Percentiles rank a stretch among this genome's conserved stretches.
Evolutionary conservation across 2,797 vertebrate species (phyloP).

Genomic region (Mus spretus): DNA sequence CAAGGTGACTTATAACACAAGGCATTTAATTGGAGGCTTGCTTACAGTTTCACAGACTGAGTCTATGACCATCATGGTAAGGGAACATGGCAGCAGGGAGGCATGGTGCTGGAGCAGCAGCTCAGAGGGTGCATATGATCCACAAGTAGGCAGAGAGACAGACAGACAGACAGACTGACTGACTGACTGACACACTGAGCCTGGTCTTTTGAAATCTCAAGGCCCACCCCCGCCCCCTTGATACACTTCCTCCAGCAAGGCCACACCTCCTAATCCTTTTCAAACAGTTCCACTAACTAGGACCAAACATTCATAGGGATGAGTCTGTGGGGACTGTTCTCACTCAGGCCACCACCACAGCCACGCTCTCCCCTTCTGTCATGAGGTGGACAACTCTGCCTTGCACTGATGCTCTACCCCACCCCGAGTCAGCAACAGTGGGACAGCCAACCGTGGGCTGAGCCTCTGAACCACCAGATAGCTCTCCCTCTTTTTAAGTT

Average conservation of each 20-base stretch:
- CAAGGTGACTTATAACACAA: not conserved
- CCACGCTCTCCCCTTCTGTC: not conserved
- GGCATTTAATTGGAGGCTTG: not conserved
- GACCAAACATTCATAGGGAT: not conserved
- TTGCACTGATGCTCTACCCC: not conserved
- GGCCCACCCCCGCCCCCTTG: too few species aligned
- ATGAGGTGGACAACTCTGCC: not conserved
- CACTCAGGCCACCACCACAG: not conserved
- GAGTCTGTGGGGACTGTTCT: not conserved
- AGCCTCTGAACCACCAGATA: not conserved
- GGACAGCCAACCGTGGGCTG: not conserved
- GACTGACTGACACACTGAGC: too few species aligned
- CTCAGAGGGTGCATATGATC: not conserved
- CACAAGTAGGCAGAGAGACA: not conserved
- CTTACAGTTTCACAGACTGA: not conserved
- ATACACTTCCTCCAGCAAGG: not conserved
- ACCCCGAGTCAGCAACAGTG: not conserved
- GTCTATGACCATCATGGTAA: not conserved
- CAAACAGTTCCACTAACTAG: not conserved
- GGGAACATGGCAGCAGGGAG: not conserved
- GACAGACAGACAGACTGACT: not conserved
- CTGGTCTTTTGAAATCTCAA: not conserved
- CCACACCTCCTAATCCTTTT: not conserved
- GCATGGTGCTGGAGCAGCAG: not conserved
- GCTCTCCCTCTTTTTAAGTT: not conserved